These are phyloP conservation scores for Trachymyrmex cornetzi DNA, from an alignment of 1,140 invertebrate genomes.

Conservation along the genomic window DNA sequence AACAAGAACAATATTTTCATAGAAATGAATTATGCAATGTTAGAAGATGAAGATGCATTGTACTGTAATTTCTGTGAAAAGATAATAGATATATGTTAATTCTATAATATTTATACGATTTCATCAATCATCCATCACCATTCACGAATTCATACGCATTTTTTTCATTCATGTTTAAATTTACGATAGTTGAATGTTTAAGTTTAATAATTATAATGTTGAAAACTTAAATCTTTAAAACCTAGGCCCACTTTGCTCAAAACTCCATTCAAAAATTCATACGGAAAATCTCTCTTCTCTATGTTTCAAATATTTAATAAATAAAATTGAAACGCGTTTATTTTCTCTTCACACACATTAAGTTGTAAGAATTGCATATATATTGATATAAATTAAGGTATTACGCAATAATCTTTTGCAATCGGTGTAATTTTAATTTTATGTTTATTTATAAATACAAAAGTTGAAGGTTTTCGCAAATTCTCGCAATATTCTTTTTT, in stretches of 20 bases:
- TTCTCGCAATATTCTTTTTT: conserved; percentile 49
- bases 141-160: conserved; percentile 72
- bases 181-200: conserved; percentile 72
- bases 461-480: conserved; percentile 58
- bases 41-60: conserved; percentile 70
- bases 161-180: conserved; percentile 74
- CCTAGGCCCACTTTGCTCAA: conserved; percentile 67
- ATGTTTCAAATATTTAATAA: conserved; percentile 45
- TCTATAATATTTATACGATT: conserved; percentile 80
- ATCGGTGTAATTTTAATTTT: conserved; percentile 58
- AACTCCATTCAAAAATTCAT: conserved; percentile 68
- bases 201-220: conserved; percentile 66
- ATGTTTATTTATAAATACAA: conserved; percentile 65
- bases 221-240: conserved; percentile 67
- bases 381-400: conserved; percentile 55
- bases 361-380: conserved; percentile 35
- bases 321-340: conserved; percentile 44
- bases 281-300: conserved; percentile 56
- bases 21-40: conserved; percentile 27
- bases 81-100: conserved; percentile 78
- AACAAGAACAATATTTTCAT: background rate
- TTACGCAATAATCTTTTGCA: conserved; percentile 50
- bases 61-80: conserved; percentile 83
- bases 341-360: conserved; percentile 11
- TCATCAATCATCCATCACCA: conserved; percentile 81